Evolutionary conservation across 2,797 vertebrate species (phyloP).

Genomic region (Sebastes umbrosus): DNA sequence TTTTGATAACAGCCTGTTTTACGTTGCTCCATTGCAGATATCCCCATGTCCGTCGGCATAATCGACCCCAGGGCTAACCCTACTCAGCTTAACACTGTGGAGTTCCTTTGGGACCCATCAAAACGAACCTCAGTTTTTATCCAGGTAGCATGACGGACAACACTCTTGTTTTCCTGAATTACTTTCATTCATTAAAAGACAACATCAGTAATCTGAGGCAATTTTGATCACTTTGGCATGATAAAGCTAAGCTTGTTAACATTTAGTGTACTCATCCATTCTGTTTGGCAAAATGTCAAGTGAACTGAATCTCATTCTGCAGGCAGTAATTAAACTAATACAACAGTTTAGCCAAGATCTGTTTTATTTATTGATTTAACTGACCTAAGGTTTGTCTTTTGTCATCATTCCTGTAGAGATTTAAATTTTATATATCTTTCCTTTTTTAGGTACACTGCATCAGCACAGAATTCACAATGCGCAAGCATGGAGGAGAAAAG

Average conservation of each 20-base stretch:
- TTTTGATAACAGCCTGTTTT: constrained; percentile 50
- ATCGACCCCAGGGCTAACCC: constrained; percentile 96
- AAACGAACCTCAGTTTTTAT: constrained; percentile 98
- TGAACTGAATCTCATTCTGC: not conserved
- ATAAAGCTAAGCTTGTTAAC: constrained; percentile 13
- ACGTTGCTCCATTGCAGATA: constrained; percentile 83
- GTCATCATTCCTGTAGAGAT: not conserved
- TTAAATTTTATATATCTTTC: not conserved
- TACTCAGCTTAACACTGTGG: constrained; percentile 96
- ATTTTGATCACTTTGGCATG: not conserved
- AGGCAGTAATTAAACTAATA: constrained; percentile 11
- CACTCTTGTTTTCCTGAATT: constrained; percentile 10
- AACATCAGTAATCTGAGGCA: not conserved
- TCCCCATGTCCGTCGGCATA: constrained; percentile 97
- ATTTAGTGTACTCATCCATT: constrained; percentile 10
- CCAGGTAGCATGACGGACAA: constrained; percentile 83
- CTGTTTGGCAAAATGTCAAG: not conserved
- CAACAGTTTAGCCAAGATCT: not conserved
- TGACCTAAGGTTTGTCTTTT: not conserved
- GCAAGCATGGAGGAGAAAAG: constrained; percentile 96
- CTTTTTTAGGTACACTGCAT: constrained; percentile 92
- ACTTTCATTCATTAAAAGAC: constrained; percentile 11
- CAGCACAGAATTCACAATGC: constrained; percentile 97
- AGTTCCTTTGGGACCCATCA: constrained; percentile 96
- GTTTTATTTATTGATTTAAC: not conserved